Conservation (phyloP, 2,113 vertebrate species). For the Labrus mixtus region DNA sequence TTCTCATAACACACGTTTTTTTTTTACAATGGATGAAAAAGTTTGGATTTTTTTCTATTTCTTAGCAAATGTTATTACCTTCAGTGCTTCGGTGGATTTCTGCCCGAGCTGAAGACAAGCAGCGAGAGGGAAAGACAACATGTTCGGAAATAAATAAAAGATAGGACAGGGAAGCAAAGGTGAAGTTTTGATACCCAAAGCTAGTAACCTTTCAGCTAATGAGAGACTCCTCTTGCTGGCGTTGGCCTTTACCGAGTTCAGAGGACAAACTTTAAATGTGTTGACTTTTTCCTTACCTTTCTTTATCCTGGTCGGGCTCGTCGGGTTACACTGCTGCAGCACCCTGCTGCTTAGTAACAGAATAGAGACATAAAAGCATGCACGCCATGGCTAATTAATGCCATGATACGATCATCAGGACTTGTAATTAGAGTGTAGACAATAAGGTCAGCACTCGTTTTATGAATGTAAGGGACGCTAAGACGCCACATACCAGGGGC, state of each 20-base stretch:
- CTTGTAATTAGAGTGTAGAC: conserved; percentile 10
- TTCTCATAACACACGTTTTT: neutral
- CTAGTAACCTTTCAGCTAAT: conserved; percentile 72
- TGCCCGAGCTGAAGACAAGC: conserved; percentile 17
- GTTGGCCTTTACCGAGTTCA: conserved; percentile 63
- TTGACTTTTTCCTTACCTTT: conserved; percentile 57
- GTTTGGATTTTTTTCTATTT: conserved; percentile 8
- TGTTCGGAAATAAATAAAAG: conserved; percentile 23
- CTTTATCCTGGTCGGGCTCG: conserved; percentile 33
- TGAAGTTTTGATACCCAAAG: conserved; percentile 52
- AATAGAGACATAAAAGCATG: neutral
- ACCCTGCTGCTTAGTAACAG: conserved; percentile 20
- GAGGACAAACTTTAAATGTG: conserved; percentile 54
- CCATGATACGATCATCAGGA: conserved; percentile 10
- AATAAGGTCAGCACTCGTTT: conserved; percentile 9
- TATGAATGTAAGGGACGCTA: neutral
- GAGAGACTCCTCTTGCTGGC: conserved; percentile 55
- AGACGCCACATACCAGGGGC: neutral
- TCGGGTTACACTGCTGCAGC: conserved; percentile 26
- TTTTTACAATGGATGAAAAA: conserved; percentile 8
- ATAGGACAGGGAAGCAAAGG: conserved; percentile 30
- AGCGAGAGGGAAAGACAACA: conserved; percentile 2
- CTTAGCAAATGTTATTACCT: conserved; percentile 11
- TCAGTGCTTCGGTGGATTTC: conserved; percentile 15
- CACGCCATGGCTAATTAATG: conserved; percentile 30